phyloP scores from a whole-genome alignment of 2,113 vertebrate species.

The Isichthys henryi region DNA sequence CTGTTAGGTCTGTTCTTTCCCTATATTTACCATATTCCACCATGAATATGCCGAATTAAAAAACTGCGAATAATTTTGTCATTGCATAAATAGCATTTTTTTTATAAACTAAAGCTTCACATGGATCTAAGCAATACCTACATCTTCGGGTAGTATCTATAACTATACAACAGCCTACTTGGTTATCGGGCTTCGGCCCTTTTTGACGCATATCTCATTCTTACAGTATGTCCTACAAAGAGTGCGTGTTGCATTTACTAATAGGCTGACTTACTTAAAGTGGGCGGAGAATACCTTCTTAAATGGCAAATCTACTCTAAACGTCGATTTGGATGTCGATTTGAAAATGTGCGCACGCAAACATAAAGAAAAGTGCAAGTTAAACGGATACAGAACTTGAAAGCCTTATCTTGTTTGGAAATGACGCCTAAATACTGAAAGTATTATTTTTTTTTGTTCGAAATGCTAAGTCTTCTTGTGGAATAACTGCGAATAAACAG shows the following conservation, averaged over 20 bases:
- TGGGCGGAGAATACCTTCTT: slow-evolving; percentile 26
- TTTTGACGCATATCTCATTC: background rate
- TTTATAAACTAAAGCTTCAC: background rate
- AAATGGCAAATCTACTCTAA: background rate
- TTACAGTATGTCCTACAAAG: background rate
- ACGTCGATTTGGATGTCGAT: background rate
- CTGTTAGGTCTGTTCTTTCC: background rate
- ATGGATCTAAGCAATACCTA: background rate
- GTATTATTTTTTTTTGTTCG: background rate
- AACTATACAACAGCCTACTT: background rate
- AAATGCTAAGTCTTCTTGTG: background rate
- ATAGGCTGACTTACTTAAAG: slow-evolving; percentile 19
- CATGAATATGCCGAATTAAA: background rate
- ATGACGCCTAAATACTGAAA: background rate
- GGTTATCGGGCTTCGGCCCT: background rate
- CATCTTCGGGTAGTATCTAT: background rate
- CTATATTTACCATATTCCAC: background rate
- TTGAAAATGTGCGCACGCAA: background rate
- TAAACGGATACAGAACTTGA: background rate
- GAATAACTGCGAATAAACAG: background rate
- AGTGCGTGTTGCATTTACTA: slow-evolving; percentile 11
- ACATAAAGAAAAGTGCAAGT: background rate
- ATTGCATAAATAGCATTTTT: background rate
- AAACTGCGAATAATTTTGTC: background rate
- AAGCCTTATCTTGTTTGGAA: background rate